phyloP scores from a whole-genome alignment of 2,797 vertebrate genomes.

The Todus mexicanus region DNA sequence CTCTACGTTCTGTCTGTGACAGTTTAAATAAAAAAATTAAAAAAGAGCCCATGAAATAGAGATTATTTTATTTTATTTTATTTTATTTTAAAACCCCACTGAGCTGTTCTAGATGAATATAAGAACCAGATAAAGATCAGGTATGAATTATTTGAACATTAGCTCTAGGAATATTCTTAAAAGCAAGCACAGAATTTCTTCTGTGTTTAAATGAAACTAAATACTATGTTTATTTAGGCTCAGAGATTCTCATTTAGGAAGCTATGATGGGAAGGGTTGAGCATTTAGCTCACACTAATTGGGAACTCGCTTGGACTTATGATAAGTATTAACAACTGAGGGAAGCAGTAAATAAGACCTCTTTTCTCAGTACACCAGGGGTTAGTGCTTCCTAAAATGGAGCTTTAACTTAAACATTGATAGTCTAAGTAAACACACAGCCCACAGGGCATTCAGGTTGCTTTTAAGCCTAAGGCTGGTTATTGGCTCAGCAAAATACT shows the following conservation, averaged over 20 bases:
- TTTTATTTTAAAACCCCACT: too few species aligned
- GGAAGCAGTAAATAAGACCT: background rate
- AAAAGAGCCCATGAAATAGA: background rate
- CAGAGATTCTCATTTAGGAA: slow-evolving; percentile 29
- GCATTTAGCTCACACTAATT: slow-evolving; percentile 11
- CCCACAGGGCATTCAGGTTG: background rate
- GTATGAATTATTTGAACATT: slow-evolving; percentile 21
- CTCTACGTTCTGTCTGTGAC: slow-evolving; percentile 19
- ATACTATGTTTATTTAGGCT: slow-evolving; percentile 55
- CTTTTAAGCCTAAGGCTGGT: background rate
- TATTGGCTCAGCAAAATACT: background rate
- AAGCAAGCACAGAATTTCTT: background rate
- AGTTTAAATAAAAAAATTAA: background rate
- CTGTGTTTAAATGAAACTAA: slow-evolving; percentile 45
- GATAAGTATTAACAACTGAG: slow-evolving; percentile 1
- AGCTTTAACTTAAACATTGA: background rate
- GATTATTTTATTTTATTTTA: background rate
- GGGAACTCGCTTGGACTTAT: slow-evolving; percentile 20
- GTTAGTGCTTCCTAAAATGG: background rate
- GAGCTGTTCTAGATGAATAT: background rate
- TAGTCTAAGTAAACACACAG: background rate
- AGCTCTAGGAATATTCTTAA: slow-evolving; percentile 10
- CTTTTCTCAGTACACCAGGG: background rate
- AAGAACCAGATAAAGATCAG: slow-evolving; percentile 19
- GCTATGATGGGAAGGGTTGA: background rate